These are phyloP conservation scores for Dolichallabes microphthalmus DNA, from an alignment of 2,113 vertebrate species.

Conservation along the genomic window DNA sequence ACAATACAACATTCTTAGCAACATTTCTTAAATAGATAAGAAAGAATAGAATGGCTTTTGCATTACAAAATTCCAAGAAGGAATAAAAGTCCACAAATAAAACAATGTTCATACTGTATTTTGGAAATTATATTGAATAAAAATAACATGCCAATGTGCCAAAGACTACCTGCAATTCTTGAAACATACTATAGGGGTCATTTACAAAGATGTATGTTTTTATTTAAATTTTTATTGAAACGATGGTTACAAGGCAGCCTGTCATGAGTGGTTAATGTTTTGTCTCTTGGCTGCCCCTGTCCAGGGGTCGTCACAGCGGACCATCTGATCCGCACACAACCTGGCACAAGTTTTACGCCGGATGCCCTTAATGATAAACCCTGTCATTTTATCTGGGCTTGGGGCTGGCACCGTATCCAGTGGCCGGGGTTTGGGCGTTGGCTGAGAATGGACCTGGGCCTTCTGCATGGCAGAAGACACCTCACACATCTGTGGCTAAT, in stretches of 20 bases:
- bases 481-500: too few species aligned
- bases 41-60: not conserved
- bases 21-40: not conserved
- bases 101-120: not conserved
- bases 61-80: not conserved
- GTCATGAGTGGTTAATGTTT: not conserved
- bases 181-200: not conserved
- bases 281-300: too few species aligned
- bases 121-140: not conserved
- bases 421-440: too few species aligned
- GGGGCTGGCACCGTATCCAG: too few species aligned
- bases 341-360: too few species aligned
- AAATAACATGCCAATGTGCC: not conserved
- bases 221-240: not conserved
- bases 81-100: not conserved
- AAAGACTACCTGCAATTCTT: not conserved
- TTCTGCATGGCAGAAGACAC: too few species aligned
- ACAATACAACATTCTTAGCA: not conserved
- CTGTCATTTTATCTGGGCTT: too few species aligned
- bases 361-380: too few species aligned
- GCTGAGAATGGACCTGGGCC: too few species aligned
- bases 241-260: not conserved
- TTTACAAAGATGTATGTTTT: not conserved
- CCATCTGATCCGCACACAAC: too few species aligned
- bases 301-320: too few species aligned